phyloP scores from a whole-genome alignment of 2,888 invertebrate species.

The Stenichneumon culpator region DNA sequence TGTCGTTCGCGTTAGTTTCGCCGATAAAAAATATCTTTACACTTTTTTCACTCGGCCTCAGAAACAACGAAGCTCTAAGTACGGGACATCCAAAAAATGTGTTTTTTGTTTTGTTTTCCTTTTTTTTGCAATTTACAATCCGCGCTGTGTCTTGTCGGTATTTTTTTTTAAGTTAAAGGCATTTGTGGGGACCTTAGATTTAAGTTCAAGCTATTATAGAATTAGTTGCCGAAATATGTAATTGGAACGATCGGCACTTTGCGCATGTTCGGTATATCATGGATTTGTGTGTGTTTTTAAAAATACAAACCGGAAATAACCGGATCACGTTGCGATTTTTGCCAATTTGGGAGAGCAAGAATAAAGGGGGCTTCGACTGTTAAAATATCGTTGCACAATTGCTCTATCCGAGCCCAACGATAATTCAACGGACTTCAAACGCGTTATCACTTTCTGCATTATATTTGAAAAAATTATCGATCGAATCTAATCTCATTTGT shows the following conservation, averaged over 20 bases:
- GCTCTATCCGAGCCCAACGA: constrained; percentile 13
- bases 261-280: constrained; percentile 30
- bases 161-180: constrained; percentile 66
- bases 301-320: constrained; percentile 47
- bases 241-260: constrained; percentile 45
- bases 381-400: constrained; percentile 10
- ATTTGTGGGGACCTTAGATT: constrained; percentile 70
- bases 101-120: constrained; percentile 4
- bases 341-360: constrained; percentile 42
- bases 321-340: constrained; percentile 19
- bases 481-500: constrained; percentile 66
- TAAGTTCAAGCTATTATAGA: constrained; percentile 47
- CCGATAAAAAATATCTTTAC: constrained; percentile 49
- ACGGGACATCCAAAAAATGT: constrained; percentile 35
- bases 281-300: constrained; percentile 11
- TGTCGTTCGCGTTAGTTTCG: constrained; percentile 20
- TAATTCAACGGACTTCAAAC: constrained; percentile 63
- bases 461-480: constrained; percentile 33
- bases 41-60: constrained; percentile 18
- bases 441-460: constrained; percentile 54
- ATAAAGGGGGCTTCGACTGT: constrained; percentile 19
- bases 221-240: constrained; percentile 22
- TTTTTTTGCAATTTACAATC: constrained; percentile 46
- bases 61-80: constrained; percentile 59
- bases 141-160: constrained; percentile 48